Evolutionary conservation across 2,797 vertebrate genomes (phyloP), one percentile per base, ranked within the genome.

Genomic region (Falco peregrinus): DNA sequence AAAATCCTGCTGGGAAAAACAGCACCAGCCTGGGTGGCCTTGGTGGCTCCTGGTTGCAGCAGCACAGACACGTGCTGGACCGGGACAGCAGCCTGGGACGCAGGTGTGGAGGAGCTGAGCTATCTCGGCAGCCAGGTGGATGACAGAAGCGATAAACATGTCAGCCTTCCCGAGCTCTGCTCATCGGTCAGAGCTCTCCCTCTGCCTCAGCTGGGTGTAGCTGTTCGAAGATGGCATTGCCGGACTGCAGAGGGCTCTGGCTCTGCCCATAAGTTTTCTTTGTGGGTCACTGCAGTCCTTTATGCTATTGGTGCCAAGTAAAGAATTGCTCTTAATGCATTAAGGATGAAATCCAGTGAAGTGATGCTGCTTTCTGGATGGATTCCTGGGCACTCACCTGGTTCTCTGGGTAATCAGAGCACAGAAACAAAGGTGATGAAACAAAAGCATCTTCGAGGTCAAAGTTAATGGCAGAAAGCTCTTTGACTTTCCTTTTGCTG

Each of bases 61-160:
- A 59, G 60, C 9, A 1, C 45, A 1, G 22, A 3, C 21, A 3
- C 1, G 1, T 1, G 3, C 33, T 0, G 4, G 35, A 10, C 16
- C 0, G 10, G 74, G 59, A 9, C 2, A 8, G 14, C 33, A n/a
- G 51, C 57, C 59, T 10, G 59, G 37, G 65, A 2, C 6, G 39
- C 0, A 7, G 51, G 16, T 8, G 65, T 16, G 35, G 48, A 84
- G 65, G 16, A 64, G 65, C 45, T 39, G 87, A 77, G 64, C 50
- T 43, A 11, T 31, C 14, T 35, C 35, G 1, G 19, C 43, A 22
- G 50, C 9, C 7, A 2, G 15, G 8, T 20, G 28, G 59, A 37
- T 22, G 7, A 48, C 18, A 14, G 53, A 35, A 47, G 47, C 0
- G 1, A 67, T 79, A 37, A 48, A 54, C 67, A 16, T 13, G 5